Conservation (phyloP, 2,888 invertebrate genomes). For the Pseudanteris insignis region DNA sequence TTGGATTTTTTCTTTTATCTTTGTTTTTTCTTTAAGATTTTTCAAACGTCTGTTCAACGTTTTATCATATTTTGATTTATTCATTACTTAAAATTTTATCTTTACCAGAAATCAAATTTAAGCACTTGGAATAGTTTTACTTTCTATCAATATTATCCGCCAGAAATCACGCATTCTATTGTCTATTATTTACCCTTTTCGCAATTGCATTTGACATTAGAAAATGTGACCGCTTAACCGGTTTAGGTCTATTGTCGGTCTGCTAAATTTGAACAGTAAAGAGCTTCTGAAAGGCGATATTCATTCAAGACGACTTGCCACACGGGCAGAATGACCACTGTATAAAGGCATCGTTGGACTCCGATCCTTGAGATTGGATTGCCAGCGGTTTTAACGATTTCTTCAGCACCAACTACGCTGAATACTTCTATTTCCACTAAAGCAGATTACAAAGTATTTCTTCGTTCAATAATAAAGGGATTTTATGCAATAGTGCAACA, state of each 20-base stretch:
- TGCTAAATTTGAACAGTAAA: conserved; percentile 18
- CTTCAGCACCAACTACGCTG: conserved; percentile 17
- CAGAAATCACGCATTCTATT: not conserved
- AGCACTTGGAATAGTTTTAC: too few relatives aligned
- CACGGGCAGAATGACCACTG: conserved; percentile 37
- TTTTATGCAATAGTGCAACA: conserved; percentile 1
- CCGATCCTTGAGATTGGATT: conserved; percentile 39
- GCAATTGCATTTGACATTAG: conserved; percentile 6
- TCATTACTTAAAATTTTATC: too few relatives aligned
- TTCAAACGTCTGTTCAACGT: too few relatives aligned
- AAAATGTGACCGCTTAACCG: conserved; percentile 11
- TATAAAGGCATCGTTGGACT: conserved; percentile 27
- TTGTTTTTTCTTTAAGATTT: too few relatives aligned
- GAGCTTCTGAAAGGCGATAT: conserved; percentile 30
- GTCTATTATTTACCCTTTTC: conserved; percentile 8
- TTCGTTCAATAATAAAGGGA: conserved; percentile 31
- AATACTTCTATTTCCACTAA: conserved; percentile 26
- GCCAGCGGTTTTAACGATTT: conserved; percentile 38
- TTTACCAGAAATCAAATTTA: too few relatives aligned
- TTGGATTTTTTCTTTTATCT: too few relatives aligned
- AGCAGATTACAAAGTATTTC: conserved; percentile 33
- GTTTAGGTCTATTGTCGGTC: conserved; percentile 20
- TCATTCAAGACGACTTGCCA: conserved; percentile 26
- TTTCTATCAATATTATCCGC: not conserved
- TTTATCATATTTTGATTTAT: too few relatives aligned